Conservation (phyloP, 2,888 invertebrate genomes). For the Junonia oenone region DNA sequence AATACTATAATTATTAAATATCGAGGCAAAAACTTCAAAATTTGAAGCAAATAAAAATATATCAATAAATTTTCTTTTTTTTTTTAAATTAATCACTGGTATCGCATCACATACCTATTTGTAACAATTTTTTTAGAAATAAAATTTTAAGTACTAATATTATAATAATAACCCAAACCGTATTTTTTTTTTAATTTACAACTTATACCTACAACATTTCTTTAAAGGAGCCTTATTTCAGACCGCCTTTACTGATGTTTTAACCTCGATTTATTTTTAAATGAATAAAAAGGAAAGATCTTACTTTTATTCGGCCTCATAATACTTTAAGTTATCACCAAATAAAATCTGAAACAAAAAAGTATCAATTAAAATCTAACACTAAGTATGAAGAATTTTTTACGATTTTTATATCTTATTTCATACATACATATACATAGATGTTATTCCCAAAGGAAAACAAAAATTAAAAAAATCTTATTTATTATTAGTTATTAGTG, state of each 20-base stretch:
- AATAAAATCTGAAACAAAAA: slow-evolving; percentile 66
- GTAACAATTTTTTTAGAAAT: too few species aligned
- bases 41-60: neutral
- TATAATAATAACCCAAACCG: too few species aligned
- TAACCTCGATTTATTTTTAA: neutral
- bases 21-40: neutral
- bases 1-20: neutral
- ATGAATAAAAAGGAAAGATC: slow-evolving; percentile 34
- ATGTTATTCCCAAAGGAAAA: too few species aligned
- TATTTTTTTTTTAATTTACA: too few species aligned
- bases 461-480: too few species aligned
- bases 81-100: too few species aligned
- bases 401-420: neutral
- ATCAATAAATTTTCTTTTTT: neutral
- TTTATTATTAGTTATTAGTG: too few species aligned
- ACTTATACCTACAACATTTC: too few species aligned
- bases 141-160: too few species aligned
- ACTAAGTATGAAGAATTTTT: too few species aligned
- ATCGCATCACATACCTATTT: too few species aligned
- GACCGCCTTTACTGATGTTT: neutral
- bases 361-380: slow-evolving; percentile 12
- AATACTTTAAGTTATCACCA: slow-evolving; percentile 28
- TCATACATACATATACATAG: neutral
- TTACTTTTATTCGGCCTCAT: slow-evolving; percentile 35
- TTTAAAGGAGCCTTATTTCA: too few species aligned